Base-by-base conservation (phyloP, 2,113 vertebrate genomes). In the Alaudala cheleensis region DNA sequence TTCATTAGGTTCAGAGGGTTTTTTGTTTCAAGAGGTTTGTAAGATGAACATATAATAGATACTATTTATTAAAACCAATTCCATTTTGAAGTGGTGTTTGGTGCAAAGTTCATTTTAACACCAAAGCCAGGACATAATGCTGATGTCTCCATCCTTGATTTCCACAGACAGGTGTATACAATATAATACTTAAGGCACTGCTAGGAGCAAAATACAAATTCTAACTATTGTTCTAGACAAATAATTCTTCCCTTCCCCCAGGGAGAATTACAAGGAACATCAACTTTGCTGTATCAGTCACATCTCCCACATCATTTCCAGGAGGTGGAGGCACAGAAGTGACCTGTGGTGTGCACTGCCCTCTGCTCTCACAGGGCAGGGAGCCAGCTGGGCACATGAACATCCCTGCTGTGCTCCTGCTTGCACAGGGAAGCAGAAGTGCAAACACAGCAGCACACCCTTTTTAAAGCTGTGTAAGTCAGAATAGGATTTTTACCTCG, bases 261-360 rank as follows among this genome's bases (percentile, higher is more conserved):
- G 18, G 37, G 11, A 87, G 13, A 78, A 62, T 19, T 33, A 81
- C 0, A 6, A 73, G 26, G 42, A 93, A 77, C 21, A 65, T 70
- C 57, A 78, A 33, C 28, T 57, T 56, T 33, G 39, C 26, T 0
- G 0, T 44, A 39, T 25, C 42, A 64, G 71, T 24, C n/a, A 45
- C 54, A 57, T n/a, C 37, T 76, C 34, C 76, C 64, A 56, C 8
- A 8, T n/a, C 6, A 50, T 26, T 72, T 44, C 37, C 66, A 47
- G 26, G 23, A 67, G 42, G 34, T 49, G 40, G 51, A 79, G 58
- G 37, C 21, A 44, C 13, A 54, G 39, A n/a, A 49, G 44, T 0
- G 0, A 40, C 17, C 23, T 22, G 22, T 5, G 3, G 25, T 9
- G 1, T 26, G 49, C 37, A 61, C 11, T 17, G 10, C 2, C 28